phyloP scores from a whole-genome alignment of 23 tunicate species.

The Trididemnum clinides region DNA sequence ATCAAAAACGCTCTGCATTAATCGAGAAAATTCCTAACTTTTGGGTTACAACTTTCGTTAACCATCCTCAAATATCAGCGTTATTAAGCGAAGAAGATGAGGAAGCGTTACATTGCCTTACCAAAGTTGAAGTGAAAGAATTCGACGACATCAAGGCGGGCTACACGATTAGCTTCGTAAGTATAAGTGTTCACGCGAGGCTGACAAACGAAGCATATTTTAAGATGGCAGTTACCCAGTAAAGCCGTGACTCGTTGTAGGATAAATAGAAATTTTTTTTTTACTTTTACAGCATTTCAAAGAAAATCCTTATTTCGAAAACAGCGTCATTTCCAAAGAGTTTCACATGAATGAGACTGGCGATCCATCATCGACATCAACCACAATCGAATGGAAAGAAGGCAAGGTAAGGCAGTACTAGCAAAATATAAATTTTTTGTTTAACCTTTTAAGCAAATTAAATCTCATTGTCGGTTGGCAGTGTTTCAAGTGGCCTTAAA shows the following conservation, averaged over 20 bases:
- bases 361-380: conserved; percentile 77
- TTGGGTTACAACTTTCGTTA: conserved; percentile 90
- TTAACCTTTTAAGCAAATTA: neutral
- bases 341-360: conserved; percentile 76
- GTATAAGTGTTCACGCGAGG: conserved; percentile 7
- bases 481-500: neutral
- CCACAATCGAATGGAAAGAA: conserved; percentile 86
- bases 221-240: neutral
- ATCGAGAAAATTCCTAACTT: conserved; percentile 92
- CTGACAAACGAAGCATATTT: neutral
- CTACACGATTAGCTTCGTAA: conserved; percentile 86
- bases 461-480: neutral
- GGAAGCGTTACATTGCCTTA: conserved; percentile 72
- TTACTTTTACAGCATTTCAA: conserved; percentile 74
- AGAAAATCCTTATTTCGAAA: conserved; percentile 87
- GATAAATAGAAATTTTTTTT: neutral
- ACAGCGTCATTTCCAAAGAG: conserved; percentile 69
- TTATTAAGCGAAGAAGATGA: conserved; percentile 88
- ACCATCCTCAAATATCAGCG: conserved; percentile 95
- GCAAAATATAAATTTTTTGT: too few species aligned
- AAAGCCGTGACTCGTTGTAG: too few species aligned
- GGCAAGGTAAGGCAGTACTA: conserved; percentile 81
- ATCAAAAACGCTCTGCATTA: conserved; percentile 56
- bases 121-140: conserved; percentile 81
- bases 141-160: conserved; percentile 86